Evolutionary conservation across 92 coral and sea anemone genomes (phyloP).

Genomic region (Siderastrea radians): DNA sequence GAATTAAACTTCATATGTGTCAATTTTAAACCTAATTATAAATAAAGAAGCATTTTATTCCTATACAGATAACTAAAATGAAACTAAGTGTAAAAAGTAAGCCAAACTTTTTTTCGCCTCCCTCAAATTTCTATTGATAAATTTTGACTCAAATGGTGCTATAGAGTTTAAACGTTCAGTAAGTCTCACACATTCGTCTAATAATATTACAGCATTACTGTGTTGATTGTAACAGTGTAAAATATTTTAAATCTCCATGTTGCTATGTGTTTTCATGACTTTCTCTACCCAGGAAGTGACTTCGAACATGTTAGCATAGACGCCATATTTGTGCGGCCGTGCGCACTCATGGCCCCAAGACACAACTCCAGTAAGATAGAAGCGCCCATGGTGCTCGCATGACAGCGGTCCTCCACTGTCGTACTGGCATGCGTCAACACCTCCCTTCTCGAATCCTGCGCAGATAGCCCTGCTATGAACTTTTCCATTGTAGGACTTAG

Average conservation of each 20-base stretch:
- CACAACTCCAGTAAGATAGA: constrained; percentile 90
- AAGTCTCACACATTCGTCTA: too few species aligned
- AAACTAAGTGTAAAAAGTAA: too few species aligned
- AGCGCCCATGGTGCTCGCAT: constrained; percentile 70
- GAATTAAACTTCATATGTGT: too few species aligned
- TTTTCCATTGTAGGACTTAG: constrained; percentile 85
- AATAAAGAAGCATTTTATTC: too few species aligned
- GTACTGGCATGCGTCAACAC: constrained; percentile 94
- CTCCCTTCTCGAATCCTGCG: constrained; percentile 94
- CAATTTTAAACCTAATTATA: too few species aligned
- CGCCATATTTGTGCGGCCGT: constrained; percentile 96
- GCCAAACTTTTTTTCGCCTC: too few species aligned
- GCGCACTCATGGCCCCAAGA: constrained; percentile 98
- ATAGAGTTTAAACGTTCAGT: too few species aligned
- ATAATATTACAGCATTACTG: background rate
- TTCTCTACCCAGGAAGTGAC: constrained; percentile 85
- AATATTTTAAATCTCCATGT: constrained; percentile 10
- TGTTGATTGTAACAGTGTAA: background rate
- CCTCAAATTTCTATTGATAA: too few species aligned
- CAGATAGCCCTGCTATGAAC: constrained; percentile 92
- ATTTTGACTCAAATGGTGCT: too few species aligned
- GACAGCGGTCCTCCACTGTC: constrained; percentile 98
- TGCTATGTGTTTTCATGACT: constrained; percentile 25
- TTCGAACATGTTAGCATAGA: constrained; percentile 89
- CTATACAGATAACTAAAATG: too few species aligned